These are phyloP conservation scores for Hetaerina americana DNA, from an alignment of 1,140 invertebrate species.

Conservation along the genomic window DNA sequence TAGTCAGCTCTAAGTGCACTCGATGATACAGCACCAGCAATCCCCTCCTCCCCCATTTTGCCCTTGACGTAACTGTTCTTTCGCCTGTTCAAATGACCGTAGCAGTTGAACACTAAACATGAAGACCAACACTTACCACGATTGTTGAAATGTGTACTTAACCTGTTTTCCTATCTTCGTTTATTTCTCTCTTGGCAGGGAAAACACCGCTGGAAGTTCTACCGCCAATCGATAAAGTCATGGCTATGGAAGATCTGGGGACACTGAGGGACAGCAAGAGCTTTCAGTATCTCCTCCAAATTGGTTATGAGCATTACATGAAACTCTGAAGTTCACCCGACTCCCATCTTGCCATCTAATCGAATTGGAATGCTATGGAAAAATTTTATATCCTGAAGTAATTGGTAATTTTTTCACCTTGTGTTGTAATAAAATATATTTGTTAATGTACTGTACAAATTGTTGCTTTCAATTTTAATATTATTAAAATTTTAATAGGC, in stretches of 20 bases:
- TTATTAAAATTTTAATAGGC: not conserved
- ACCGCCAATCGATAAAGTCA: constrained; percentile 50
- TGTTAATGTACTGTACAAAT: not conserved
- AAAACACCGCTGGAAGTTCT: constrained; percentile 48
- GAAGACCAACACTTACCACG: no score
- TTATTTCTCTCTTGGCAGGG: constrained; percentile 32
- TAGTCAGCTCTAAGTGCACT: no score
- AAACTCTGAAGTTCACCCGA: not conserved
- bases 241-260: constrained; percentile 51
- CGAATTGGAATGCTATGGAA: no score
- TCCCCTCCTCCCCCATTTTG: no score
- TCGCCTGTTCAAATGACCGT: no score
- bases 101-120: no score
- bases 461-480: not conserved
- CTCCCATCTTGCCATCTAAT: no score
- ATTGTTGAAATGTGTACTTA: no score
- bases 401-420: not conserved
- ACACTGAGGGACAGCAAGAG: constrained; percentile 47
- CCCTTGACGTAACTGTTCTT: no score
- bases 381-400: no score
- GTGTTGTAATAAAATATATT: constrained; percentile 1
- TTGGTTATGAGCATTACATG: constrained; percentile 62
- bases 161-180: constrained; percentile 16
- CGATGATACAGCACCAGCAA: no score
- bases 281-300: constrained; percentile 67